Evolutionary conservation across 2,888 invertebrate species (phyloP), one percentile per base, ranked within the genome.

Genomic region (Eupeodes luniger): DNA sequence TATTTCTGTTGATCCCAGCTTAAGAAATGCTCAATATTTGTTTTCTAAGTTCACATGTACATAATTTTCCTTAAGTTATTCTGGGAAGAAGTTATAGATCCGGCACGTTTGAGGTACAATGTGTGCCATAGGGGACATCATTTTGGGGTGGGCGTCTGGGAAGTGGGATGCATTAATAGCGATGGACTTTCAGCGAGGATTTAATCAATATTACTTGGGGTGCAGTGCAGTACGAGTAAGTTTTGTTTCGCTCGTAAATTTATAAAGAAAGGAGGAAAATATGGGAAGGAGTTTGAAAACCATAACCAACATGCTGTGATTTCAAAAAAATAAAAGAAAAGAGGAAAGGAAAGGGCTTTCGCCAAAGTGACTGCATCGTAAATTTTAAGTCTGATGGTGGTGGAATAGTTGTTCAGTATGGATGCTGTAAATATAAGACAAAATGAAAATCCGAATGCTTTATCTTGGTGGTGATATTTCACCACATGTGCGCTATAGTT

Each of bases 141-240:
- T 59, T 59, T 14, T 0, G 3, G 27, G 44, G 53, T 49, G 36
- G 27, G 19, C 10, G 16, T 9, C 4, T 27, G 16, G 16, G 59
- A 27, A 5, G n/a, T 59, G 57, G 40, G 16, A 51, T 12, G 51
- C 36, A 55, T 72, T 64, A 64, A 76, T 80, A 62, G 49, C 27
- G 12, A 47, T 1, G 34, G 61, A 75, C 61, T 36, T 27, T 11
- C 44, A 59, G 66, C 14, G 36, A 53, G 53, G 59, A 77, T 77
- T 81, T 40, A 85, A 77, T 85, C 77, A 67, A 77, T 76, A 77
- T 61, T 62, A 10, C 49, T 40, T 62, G 47, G 47, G 55, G 36
- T 74, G 81, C 61, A 27, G 36, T 74, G 81, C 61, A 27, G 27
- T 27, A 27, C 27, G 27, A 85, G 36, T 85, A 44, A 69, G 59